These are phyloP conservation scores for Oreochromis aureus DNA, from an alignment of 2,113 vertebrate genomes.

Conservation along the genomic window DNA sequence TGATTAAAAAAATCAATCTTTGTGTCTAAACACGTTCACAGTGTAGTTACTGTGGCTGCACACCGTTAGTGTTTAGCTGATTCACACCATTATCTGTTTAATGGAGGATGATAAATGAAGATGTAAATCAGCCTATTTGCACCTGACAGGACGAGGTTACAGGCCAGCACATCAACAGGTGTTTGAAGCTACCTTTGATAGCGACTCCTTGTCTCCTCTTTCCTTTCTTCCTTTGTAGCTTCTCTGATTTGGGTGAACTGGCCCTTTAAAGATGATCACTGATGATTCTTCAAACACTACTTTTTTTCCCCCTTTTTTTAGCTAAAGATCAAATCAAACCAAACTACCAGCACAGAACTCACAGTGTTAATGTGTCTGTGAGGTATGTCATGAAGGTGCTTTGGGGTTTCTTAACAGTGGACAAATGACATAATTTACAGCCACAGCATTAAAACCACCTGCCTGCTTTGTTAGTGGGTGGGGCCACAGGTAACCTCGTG, in stretches of 20 bases:
- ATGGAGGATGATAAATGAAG: not conserved
- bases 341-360: not conserved
- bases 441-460: not conserved
- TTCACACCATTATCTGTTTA: not conserved
- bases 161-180: not conserved
- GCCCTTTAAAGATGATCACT: not conserved
- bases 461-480: not conserved
- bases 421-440: not conserved
- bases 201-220: not conserved
- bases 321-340: not conserved
- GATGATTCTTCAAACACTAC: not conserved
- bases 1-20: not conserved
- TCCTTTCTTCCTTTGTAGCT: not conserved
- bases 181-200: constrained; percentile 5
- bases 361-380: not conserved
- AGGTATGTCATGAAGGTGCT: fast-evolving
- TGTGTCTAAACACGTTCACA: not conserved
- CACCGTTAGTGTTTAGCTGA: not conserved
- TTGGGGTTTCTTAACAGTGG: not conserved
- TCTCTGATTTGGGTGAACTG: not conserved
- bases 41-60: not conserved
- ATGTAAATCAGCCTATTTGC: constrained; percentile 19
- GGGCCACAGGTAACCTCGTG: not conserved
- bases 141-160: not conserved
- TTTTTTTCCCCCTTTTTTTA: no score